Evolutionary conservation across 2,797 vertebrate genomes (phyloP).

Genomic region (Tokudaia muenninki): DNA sequence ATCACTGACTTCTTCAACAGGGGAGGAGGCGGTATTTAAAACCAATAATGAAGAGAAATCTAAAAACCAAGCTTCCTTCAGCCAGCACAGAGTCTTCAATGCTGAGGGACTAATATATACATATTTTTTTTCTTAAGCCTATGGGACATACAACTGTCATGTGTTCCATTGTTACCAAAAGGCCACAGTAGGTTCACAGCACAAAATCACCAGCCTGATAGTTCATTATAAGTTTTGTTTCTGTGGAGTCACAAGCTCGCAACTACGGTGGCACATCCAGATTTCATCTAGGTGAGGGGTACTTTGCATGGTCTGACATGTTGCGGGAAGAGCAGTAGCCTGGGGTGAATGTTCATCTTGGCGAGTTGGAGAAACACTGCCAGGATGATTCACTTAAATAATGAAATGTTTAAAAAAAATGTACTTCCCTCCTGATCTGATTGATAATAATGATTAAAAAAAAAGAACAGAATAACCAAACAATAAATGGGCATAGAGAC

Average conservation of each 20-base stretch:
- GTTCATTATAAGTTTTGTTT: not conserved
- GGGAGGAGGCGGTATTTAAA: not conserved
- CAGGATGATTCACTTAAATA: not conserved
- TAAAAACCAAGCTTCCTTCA: not conserved
- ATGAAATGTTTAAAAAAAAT: not conserved
- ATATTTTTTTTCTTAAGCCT: conserved; percentile 18
- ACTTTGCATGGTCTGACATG: not conserved
- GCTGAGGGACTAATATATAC: not conserved
- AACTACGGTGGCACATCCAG: not conserved
- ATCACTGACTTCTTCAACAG: not conserved
- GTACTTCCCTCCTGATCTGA: not conserved
- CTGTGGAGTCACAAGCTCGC: not conserved
- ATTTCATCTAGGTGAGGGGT: not conserved
- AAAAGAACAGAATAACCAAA: conserved; percentile 7
- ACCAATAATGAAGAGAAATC: conserved; percentile 13
- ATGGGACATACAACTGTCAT: not conserved
- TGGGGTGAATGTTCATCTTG: not conserved
- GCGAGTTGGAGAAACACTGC: not conserved
- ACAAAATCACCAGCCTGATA: not conserved
- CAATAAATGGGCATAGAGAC: not conserved
- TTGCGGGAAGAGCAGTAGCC: not conserved
- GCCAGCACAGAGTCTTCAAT: not conserved
- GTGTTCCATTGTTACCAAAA: not conserved
- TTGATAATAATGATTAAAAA: not conserved
- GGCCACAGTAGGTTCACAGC: not conserved